Base-by-base conservation (phyloP, 2,113 vertebrate genomes). In the Stegostoma tigrinum region DNA sequence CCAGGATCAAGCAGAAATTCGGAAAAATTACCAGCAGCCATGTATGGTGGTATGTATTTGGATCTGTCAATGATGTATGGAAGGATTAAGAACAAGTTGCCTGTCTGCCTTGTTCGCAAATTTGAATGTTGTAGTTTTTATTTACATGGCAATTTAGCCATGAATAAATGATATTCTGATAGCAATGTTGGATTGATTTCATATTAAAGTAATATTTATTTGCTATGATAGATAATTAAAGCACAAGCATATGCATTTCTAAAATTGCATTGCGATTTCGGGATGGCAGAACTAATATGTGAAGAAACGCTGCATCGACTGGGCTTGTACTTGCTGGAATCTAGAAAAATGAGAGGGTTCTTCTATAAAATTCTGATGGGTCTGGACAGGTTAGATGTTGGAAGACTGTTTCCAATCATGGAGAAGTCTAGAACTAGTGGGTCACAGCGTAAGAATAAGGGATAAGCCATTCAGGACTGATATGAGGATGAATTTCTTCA, bases 21-120 rank as follows among this genome's bases (percentile, higher is more conserved):
- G 1, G 98, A 98, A 48, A 96, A 96, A 24, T 96, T 96, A 1
- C 96, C 96, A 96, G 85, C 78, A 0, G 94, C 55, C 83, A 98
- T 98, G 96, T 99, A 98, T 97, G 98, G 99, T 98, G 98, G 99
- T 99, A 97, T 87, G 98, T 97, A 80, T 67, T 94, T 70, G 67
- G 15, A 52, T 75, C 5, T 2, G 30, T 24, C 38, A 30, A 17
- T 42, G 19, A 45, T 48, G 7, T 19, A 66, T 93, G 34, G 23
- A 38, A 93, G 61, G 5, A 66, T 93, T 93, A 19, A 23, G 5
- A 93, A 10, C 38, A 83, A 19, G 1, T 17, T 91, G 64, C 17
- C 0, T 38, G 30, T 0, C 1, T 5, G 38, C 0, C 15, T 66
- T 61, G 30, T 93, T 34, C 42, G 1, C 19, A 66, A 21, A 38